Conservation (phyloP, 2,113 vertebrate species). For the Anguilla rostrata region DNA sequence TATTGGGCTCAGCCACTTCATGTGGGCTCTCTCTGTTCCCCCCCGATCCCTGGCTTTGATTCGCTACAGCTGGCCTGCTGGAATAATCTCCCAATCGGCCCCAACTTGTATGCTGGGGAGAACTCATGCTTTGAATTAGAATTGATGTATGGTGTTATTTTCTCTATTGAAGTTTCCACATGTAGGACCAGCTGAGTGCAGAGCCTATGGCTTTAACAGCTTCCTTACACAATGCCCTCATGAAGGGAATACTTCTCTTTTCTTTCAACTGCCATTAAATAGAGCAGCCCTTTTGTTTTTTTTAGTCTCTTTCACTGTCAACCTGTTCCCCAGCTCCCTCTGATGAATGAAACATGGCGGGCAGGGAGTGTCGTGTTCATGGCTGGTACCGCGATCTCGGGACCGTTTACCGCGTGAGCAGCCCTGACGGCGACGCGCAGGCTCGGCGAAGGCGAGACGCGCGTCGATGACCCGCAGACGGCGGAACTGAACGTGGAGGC, state of each 20-base stretch:
- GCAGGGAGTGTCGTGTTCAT: background rate
- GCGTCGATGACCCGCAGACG: background rate
- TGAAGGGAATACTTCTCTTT: background rate
- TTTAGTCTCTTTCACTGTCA: background rate
- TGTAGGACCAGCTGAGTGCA: slow-evolving; percentile 41
- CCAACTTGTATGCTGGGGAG: slow-evolving; percentile 62
- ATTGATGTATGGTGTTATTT: slow-evolving; percentile 49
- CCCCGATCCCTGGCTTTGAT: slow-evolving; percentile 64
- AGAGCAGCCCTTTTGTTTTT: background rate
- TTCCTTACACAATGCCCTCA: background rate
- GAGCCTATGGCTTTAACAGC: background rate
- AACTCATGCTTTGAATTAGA: slow-evolving; percentile 67
- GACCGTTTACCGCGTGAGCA: background rate
- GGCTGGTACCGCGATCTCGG: background rate
- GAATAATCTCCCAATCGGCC: slow-evolving; percentile 56
- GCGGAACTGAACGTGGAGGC: background rate
- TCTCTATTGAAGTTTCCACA: slow-evolving; percentile 57
- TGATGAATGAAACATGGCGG: background rate
- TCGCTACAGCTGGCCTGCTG: slow-evolving; percentile 68
- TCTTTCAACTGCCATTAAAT: background rate
- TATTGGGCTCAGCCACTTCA: slow-evolving; percentile 55
- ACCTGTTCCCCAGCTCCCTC: background rate
- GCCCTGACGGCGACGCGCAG: background rate
- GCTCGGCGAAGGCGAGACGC: background rate
- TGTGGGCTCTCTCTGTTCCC: slow-evolving; percentile 44